Evolutionary conservation across 1,140 invertebrate species (phyloP).

Genomic region (Drosophila kohkoa): DNA sequence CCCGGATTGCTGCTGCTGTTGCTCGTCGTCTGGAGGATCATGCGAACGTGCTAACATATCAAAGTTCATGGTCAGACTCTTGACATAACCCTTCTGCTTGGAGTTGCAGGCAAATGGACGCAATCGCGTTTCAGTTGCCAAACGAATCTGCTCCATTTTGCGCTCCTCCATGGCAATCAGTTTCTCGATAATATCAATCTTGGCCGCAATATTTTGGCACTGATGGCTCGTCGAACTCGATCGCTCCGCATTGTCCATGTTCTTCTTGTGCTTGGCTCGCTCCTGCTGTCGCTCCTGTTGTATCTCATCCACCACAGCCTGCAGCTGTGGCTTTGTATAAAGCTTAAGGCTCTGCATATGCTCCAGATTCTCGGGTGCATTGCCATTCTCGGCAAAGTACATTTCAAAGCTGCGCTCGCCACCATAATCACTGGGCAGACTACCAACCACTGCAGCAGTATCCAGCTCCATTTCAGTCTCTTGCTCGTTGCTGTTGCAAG

Average conservation of each 20-base stretch:
- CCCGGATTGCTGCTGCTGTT: slow-evolving; percentile 4
- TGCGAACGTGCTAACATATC: slow-evolving; percentile 86
- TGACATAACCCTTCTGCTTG: slow-evolving; percentile 87
- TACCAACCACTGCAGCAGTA: slow-evolving; percentile 48
- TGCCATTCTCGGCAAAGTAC: slow-evolving; percentile 87
- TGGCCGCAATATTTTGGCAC: slow-evolving; percentile 87
- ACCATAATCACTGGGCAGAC: slow-evolving; percentile 70
- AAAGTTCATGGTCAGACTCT: slow-evolving; percentile 88
- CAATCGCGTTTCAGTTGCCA: slow-evolving; percentile 87
- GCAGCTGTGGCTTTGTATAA: slow-evolving; percentile 85
- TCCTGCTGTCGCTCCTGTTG: slow-evolving; percentile 76
- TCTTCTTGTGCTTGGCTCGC: slow-evolving; percentile 73
- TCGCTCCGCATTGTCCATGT: slow-evolving; percentile 70
- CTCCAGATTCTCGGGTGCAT: slow-evolving; percentile 86
- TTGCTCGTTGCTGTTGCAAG: slow-evolving; percentile 81
- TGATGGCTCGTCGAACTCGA: slow-evolving; percentile 71
- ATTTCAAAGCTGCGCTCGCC: slow-evolving; percentile 87
- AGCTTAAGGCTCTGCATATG: slow-evolving; percentile 87
- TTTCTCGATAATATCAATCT: slow-evolving; percentile 89
- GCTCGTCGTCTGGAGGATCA: slow-evolving; percentile 69
- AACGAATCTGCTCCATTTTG: slow-evolving; percentile 87
- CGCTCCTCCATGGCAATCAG: slow-evolving; percentile 88
- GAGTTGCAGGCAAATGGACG: slow-evolving; percentile 87
- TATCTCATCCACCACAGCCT: slow-evolving; percentile 79
- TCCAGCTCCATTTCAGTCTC: slow-evolving; percentile 24